Conservation (phyloP, 2,113 vertebrate species). For the Xiphorhynchus elegans region DNA sequence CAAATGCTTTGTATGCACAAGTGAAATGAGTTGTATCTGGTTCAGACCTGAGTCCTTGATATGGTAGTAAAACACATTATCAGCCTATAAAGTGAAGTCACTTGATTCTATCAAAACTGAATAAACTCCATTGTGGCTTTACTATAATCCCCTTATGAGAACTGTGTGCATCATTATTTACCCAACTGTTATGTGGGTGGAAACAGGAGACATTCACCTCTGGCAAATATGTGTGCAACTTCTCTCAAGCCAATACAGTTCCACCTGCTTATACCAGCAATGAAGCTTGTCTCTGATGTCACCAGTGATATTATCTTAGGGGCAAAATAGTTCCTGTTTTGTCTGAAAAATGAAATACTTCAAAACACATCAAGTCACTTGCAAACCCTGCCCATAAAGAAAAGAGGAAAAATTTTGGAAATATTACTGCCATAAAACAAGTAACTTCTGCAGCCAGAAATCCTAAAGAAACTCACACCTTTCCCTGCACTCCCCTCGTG, state of each 20-base stretch:
- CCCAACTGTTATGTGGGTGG: conserved; percentile 56
- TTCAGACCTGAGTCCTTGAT: neutral
- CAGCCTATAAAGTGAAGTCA: conserved; percentile 46
- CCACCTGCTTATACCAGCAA: conserved; percentile 31
- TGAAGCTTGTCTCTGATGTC: conserved; percentile 16
- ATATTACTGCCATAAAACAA: neutral
- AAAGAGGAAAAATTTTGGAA: neutral
- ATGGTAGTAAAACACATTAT: conserved; percentile 30
- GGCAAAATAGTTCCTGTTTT: conserved; percentile 36
- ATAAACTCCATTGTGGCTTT: conserved; percentile 57
- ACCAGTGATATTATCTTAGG: conserved; percentile 21
- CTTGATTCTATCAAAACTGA: conserved; percentile 60
- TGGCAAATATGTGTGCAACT: conserved; percentile 9
- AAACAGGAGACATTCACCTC: conserved; percentile 32
- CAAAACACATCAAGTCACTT: conserved; percentile 15
- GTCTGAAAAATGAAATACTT: conserved; percentile 35
- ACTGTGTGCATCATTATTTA: conserved; percentile 58
- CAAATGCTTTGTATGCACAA: conserved; percentile 10
- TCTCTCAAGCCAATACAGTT: conserved; percentile 3
- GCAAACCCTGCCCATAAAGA: neutral
- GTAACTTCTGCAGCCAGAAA: neutral
- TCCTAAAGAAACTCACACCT: neutral
- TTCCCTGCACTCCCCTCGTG: neutral
- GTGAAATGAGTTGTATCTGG: conserved; percentile 25
- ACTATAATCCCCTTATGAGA: conserved; percentile 56